Percentiles rank a stretch among this genome's conserved stretches.
These are phyloP conservation scores for Stictonetta naevosa DNA, from an alignment of 2,113 vertebrate species.

Conservation along the genomic window DNA sequence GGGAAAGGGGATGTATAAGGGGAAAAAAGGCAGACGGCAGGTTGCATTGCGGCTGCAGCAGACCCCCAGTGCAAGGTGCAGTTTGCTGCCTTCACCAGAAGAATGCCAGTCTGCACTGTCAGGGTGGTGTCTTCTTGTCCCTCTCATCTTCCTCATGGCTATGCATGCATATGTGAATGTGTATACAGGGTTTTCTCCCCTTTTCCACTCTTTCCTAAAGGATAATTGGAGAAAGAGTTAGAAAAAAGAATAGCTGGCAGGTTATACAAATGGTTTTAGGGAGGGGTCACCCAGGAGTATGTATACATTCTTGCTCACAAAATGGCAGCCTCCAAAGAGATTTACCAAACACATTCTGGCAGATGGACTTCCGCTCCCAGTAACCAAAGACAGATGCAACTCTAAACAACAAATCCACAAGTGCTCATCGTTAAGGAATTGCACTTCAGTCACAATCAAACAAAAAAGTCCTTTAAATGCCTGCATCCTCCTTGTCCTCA, in stretches of 20 bases:
- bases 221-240: background rate
- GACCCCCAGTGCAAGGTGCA: background rate
- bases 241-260: conserved; percentile 47
- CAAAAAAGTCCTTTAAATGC: background rate
- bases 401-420: conserved; percentile 2
- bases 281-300: background rate
- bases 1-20: background rate
- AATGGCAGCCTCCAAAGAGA: conserved; percentile 34
- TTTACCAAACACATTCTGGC: conserved; percentile 8
- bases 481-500: background rate
- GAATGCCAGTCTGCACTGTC: background rate
- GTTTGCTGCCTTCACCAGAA: background rate
- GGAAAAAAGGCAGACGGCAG: background rate
- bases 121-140: background rate
- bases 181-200: background rate
- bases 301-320: background rate
- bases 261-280: conserved; percentile 43
- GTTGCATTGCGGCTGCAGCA: background rate
- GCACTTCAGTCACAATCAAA: background rate
- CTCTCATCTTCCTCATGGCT: background rate
- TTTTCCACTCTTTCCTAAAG: background rate
- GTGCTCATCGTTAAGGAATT: background rate
- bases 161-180: fast-evolving
- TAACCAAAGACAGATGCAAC: conserved; percentile 27
- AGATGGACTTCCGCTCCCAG: conserved; percentile 38